Base-by-base conservation (phyloP, 2,888 invertebrate genomes). In the Troides aeacus region DNA sequence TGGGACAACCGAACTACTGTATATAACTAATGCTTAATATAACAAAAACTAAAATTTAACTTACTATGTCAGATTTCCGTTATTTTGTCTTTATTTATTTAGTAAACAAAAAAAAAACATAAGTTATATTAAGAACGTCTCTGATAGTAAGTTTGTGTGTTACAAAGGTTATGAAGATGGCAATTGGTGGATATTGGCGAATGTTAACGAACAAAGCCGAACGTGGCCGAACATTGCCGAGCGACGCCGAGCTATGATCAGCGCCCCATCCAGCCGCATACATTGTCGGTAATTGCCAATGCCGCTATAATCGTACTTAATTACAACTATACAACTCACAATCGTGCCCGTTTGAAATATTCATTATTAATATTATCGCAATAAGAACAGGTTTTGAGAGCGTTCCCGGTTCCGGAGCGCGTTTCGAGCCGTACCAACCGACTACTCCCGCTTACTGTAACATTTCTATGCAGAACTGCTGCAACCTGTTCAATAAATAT, bases 301-400 rank as follows among this genome's bases (percentile, higher is more conserved):
- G 84, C 88, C 85, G 87, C 85, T 86, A 85, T 88, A 88, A 90
- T 89, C 86, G 85, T 82, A 80, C 85, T 87, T 90, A 89, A 90
- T 90, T 90, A 89, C 88, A 86, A 88, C 86, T 85, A 87, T 85
- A 87, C 86, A 86, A 85, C 86, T 84, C 82, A 87, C 87, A 88
- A 87, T 86, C 86, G 87, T 84, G 87, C 84, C 84, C 82, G 87
- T 86, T 89, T 88, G 85, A 85, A 87, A 85, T 87, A 86, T 87
- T 88, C 88, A 86, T 87, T 89, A 88, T 89, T 88, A 87, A 87
- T 87, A 90, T 89, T 89, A 89, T 87, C 83, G 82, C 86, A 83
- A 86, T 85, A 85, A 83, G 85, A 89, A 89, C 89, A 81, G 86
- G 89, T 90, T 88, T 30, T 69, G 42, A 68, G 60, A 36, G 30